Evolutionary conservation across 1,140 invertebrate genomes (phyloP).

Genomic region (Glossosoma conforme): DNA sequence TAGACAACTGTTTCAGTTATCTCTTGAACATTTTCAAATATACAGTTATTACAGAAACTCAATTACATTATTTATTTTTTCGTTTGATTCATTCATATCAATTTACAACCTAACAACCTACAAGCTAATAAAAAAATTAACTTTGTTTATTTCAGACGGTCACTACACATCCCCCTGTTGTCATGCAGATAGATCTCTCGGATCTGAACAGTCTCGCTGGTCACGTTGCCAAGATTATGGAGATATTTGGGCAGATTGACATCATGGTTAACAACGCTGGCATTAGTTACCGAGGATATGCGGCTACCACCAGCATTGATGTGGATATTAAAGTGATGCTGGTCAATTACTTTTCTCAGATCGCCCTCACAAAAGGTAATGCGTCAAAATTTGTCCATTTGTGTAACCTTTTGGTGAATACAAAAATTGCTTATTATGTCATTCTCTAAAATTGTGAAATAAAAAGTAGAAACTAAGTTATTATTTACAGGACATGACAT

Average conservation of each 20-base stretch:
- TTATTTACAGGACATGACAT: too few species aligned
- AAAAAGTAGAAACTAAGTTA: too few species aligned
- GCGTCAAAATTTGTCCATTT: not conserved
- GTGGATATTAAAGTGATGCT: conserved; percentile 88
- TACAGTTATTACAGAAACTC: too few species aligned
- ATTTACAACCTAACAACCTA: too few species aligned
- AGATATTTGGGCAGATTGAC: conserved; percentile 72
- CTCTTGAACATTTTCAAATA: too few species aligned
- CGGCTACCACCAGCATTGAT: conserved; percentile 71
- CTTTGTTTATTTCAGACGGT: conserved; percentile 47
- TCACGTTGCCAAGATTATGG: conserved; percentile 61
- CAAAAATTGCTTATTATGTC: too few species aligned
- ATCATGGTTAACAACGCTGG: conserved; percentile 93
- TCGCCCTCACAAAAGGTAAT: conserved; percentile 86
- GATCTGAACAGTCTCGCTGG: conserved; percentile 61
- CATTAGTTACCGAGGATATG: conserved; percentile 74
- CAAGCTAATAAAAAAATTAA: too few species aligned
- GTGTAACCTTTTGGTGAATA: too few species aligned
- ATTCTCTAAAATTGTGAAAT: too few species aligned
- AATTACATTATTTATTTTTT: too few species aligned
- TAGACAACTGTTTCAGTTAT: too few species aligned
- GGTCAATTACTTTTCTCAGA: conserved; percentile 91
- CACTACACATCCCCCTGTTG: conserved; percentile 64
- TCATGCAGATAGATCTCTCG: conserved; percentile 72
- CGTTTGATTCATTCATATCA: too few species aligned